Evolutionary conservation across 2,888 invertebrate genomes (phyloP).

Genomic region (Diarsia dahlii): DNA sequence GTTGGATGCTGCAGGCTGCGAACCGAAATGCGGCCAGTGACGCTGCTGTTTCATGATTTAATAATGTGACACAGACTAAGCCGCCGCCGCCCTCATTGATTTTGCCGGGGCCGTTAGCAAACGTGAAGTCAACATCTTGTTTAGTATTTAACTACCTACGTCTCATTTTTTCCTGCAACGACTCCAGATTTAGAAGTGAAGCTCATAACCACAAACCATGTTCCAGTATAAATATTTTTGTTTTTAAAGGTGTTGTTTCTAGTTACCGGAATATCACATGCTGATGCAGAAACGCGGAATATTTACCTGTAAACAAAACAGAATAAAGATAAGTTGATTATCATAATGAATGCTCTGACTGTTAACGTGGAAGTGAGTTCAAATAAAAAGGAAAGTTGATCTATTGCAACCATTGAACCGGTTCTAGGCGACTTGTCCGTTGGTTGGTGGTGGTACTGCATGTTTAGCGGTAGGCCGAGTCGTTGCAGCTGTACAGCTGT

Average conservation of each 20-base stretch:
- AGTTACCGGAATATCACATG: slow-evolving; percentile 43
- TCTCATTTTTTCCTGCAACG: slow-evolving; percentile 8
- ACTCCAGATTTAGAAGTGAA: slow-evolving; percentile 21
- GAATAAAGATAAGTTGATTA: slow-evolving; percentile 59
- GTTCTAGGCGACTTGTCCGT: slow-evolving; percentile 51
- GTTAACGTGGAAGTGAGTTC: slow-evolving; percentile 36
- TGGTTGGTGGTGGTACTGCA: slow-evolving; percentile 24
- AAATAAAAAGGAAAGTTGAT: slow-evolving; percentile 73
- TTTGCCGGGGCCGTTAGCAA: slow-evolving; percentile 35
- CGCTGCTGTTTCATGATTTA: slow-evolving; percentile 75
- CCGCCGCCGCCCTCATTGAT: slow-evolving; percentile 59
- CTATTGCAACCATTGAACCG: slow-evolving; percentile 56
- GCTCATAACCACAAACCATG: slow-evolving; percentile 6
- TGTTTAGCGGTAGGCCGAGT: slow-evolving; percentile 20
- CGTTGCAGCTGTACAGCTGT: slow-evolving; percentile 50
- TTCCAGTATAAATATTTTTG: slow-evolving; percentile 28
- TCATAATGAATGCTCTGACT: slow-evolving; percentile 28
- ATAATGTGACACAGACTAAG: slow-evolving; percentile 67
- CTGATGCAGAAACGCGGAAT: slow-evolving; percentile 24
- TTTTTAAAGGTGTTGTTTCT: slow-evolving; percentile 19
- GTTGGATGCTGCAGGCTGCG: slow-evolving; percentile 82
- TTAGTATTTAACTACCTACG: slow-evolving; percentile 25
- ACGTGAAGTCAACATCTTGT: slow-evolving; percentile 37
- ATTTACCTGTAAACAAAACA: slow-evolving; percentile 77
- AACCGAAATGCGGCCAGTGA: slow-evolving; percentile 83